Evolutionary conservation across 2,888 invertebrate species (phyloP), one percentile per base, ranked within the genome.

Genomic region (Pristionchus maxplancki): DNA sequence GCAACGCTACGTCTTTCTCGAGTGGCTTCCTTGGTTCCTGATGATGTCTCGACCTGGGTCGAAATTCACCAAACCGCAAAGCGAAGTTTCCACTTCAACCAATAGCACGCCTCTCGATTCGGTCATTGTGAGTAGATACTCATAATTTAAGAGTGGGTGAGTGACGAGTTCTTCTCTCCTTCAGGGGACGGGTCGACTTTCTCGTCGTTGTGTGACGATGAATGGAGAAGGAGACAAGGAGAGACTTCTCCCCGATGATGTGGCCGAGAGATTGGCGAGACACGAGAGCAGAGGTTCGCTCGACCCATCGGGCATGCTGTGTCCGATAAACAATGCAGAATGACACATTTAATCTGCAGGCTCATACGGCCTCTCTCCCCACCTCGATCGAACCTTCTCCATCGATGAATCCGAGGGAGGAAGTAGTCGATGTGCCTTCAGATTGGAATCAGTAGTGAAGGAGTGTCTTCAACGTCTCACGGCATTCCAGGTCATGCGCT

Each of bases 41-140:
- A 97, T 98, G 95, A 99, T 99, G 98, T 97, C 97, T 94, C 96
- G 98, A 94, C 99, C 98, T 74, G 98, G 98, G 87, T 97, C 97
- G 96, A 97, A 97, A 95, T 97, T 98, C 94, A 67, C 87, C n/a
- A 82, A 89, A 84, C 81, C 90, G 71, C 31, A 37, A 17, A 62
- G 62, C 64, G 85, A 85, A 17, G 24, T 15, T 17, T 64, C 62
- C 40, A 53, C 24, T 17, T 85, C 85, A 17, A 85, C 64, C 20
- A n/a, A 20, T 15, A 37, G 28, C 64, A 64, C 85, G 4, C 62
- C 85, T n/a, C 48, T 85, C 28, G 78, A 78, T 17, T 78, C 78
- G 6, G 78, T 78, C n/a, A 78, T 78, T 28, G 78, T 78, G n/a
- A 74, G 44, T 13, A 34, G 24, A n/a, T 58, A 24, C 24, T 24